phyloP scores from a whole-genome alignment of 2,888 invertebrate species.

The Augiades crinisus region DNA sequence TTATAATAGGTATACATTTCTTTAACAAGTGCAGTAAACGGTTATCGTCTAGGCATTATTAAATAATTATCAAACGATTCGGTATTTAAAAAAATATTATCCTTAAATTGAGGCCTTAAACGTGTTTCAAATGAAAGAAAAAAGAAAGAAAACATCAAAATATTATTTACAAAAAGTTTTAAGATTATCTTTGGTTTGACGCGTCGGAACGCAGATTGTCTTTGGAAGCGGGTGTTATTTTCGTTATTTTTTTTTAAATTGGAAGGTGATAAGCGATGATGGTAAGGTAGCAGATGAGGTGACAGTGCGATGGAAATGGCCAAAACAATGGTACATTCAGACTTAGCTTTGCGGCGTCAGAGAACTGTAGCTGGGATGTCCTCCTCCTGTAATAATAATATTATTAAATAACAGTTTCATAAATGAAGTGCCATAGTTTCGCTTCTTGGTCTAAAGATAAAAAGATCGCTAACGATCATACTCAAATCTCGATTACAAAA shows the following conservation, averaged over 20 bases:
- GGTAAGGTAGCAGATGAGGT: constrained; percentile 73
- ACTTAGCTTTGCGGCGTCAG: constrained; percentile 76
- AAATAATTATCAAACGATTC: constrained; percentile 49
- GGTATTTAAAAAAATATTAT: constrained; percentile 37
- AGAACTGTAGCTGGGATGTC: constrained; percentile 75
- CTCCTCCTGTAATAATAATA: constrained; percentile 61
- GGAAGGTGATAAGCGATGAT: constrained; percentile 62
- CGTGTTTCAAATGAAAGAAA: constrained; percentile 35
- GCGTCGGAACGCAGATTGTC: constrained; percentile 27
- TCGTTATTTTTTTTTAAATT: constrained; percentile 34
- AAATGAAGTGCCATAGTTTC: too few species aligned
- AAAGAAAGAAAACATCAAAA: constrained; percentile 26
- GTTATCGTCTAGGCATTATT: constrained; percentile 34
- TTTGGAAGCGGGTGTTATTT: constrained; percentile 52
- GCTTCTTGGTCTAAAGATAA: too few species aligned
- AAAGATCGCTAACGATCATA: too few species aligned
- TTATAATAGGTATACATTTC: constrained; percentile 52
- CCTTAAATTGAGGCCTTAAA: constrained; percentile 29
- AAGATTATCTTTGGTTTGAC: constrained; percentile 48
- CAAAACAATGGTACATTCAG: constrained; percentile 63
- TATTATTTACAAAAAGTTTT: constrained; percentile 56
- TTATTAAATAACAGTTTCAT: too few species aligned
- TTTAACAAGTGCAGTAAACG: constrained; percentile 52
- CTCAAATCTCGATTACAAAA: too few species aligned
- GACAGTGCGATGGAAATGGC: constrained; percentile 63